Evolutionary conservation across 2,797 vertebrate genomes (phyloP).

Genomic region (Sciurus carolinensis): DNA sequence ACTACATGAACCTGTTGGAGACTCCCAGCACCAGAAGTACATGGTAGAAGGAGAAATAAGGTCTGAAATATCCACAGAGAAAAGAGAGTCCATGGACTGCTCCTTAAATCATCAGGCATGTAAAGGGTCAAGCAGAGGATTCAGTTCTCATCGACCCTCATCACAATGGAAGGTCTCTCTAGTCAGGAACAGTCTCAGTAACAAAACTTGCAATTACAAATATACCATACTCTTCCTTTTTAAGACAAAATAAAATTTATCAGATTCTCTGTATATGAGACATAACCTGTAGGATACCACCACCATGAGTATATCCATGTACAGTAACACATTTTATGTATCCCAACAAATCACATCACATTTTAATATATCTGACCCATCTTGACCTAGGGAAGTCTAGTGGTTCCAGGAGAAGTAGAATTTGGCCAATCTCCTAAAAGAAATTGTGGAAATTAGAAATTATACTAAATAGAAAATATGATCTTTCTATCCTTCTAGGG

Average conservation of each 20-base stretch:
- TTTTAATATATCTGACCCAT: neutral
- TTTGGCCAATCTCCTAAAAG: constrained; percentile 12
- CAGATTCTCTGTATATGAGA: neutral
- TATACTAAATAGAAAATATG: neutral
- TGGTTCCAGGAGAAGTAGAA: neutral
- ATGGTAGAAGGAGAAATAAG: neutral
- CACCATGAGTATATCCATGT: neutral
- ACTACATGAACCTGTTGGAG: neutral
- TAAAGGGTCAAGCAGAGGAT: neutral
- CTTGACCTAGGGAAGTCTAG: neutral
- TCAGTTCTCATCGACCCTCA: neutral
- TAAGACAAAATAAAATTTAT: neutral
- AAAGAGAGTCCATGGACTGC: neutral
- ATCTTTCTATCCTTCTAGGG: neutral
- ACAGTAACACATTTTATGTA: neutral
- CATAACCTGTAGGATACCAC: neutral
- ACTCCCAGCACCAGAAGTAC: neutral
- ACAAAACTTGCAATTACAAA: neutral
- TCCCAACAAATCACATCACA: neutral
- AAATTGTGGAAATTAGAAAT: constrained; percentile 43
- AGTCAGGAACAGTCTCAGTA: neutral
- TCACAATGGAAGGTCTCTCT: neutral
- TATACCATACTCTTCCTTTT: neutral
- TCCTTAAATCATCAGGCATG: neutral
- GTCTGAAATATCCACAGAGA: neutral